Evolutionary conservation across 1,140 invertebrate genomes (phyloP), one percentile per base, ranked within the genome.

Genomic region (Euwallacea fornicatus): DNA sequence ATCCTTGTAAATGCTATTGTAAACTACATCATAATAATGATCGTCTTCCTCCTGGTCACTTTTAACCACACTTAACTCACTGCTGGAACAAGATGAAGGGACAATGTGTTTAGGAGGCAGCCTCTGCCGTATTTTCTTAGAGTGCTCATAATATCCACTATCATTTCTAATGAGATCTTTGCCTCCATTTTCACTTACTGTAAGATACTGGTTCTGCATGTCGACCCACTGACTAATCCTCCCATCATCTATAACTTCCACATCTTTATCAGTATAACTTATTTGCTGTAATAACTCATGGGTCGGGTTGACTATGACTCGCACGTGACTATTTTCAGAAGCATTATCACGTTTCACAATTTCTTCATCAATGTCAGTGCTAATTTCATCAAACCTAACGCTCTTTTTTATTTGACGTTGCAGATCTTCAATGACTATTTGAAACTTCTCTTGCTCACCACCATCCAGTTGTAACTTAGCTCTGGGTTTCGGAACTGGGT

Each of bases 1-100:
- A 76, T 64, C 77, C 74, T 75, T 81, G 83, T 78, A 82, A 75
- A 78, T 80, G 83, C 74, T 73, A 33, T 33, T 33, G 21, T 73
- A 75, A 13, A 73, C 71, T 69, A 72, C 69, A 15, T 73, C 59
- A 41, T 71, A 69, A 16, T 55, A 7, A 44, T 69, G 8, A 46
- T 62, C 76, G 15, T 80, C 80, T 62, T 80, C 81, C 16, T 78
- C 74, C 54, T 76, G 77, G 74, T 76, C 73, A 53, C 65, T 56
- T 50, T 44, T 33, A 11, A 64, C 63, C 7, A 21, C 42, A 56
- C 68, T 67, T 16, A 63, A 69, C 4, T 64, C 66, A 42, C 64
- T 68, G 11, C 59, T 60, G 15, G 66, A 69, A 8, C 66, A 69
- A 10, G 78, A 76, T 16, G 76, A 76, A 11, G 75, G 74, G n/a